Base-by-base conservation (phyloP, 2,888 invertebrate species). In the Tolmerus cingulatus region DNA sequence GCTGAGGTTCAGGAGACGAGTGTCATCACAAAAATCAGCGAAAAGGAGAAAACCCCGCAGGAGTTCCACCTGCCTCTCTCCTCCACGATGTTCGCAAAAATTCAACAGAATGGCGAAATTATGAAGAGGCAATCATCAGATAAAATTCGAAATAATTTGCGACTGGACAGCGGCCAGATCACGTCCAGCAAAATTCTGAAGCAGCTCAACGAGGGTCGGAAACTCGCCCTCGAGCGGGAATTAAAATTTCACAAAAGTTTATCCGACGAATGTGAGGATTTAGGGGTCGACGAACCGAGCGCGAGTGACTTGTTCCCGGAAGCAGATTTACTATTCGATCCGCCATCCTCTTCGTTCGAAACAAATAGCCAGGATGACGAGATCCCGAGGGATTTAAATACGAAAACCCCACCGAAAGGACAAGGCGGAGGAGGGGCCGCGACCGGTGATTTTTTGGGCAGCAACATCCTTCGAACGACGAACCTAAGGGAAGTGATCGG, bases 251-350 rank as follows among this genome's bases (percentile, higher is more conserved):
- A 96, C 93, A 96, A 96, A 91, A 96, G 96, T 14, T 92, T 96
- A 16, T 66, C 96, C 0, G 96, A 96, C 91, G 96, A 96, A 91
- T 96, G 96, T 91, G 96, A 96, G 90, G 96, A 96, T 90, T 93
- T 96, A 14, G 96, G 96, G 5, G 96, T 96, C 82, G 96, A 96
- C 90, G 96, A 96, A 76, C 96, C 96, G 0, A 96, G 96, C n/a
- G 95, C 96, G 0, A 95, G 96, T 88, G 96, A 96, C 90, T 92
- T 96, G 89, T 96, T 96, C 91, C 96, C 96, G 0, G 96, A 96
- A 90, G 96, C 96, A 0, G 96, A 96, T 90, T 92, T 96, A 82
- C 91, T 96, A 81, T 96, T 96, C 90, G 95, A 96, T 87, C 94
- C 95, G 0, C 96, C 96, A 89, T 95, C 96, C 0, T 95, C 95